Percentiles rank a stretch among this genome's conserved stretches.
phyloP scores from a whole-genome alignment of 2,888 invertebrate species.

The Caradrina clavipalpis region DNA sequence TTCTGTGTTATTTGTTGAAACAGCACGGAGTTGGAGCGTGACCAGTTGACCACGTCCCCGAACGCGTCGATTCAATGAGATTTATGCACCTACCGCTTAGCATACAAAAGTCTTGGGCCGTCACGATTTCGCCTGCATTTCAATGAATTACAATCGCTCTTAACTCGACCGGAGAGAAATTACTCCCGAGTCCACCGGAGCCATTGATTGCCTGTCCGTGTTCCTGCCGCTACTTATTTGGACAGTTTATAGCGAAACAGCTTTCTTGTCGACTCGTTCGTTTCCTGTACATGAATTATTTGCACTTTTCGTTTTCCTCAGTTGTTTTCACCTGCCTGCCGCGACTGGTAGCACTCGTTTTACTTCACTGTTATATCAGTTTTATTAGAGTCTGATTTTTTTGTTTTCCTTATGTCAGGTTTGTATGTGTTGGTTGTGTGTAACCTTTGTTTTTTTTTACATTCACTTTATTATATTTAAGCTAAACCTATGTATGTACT shows the following conservation, averaged over 20 bases:
- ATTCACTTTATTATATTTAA: slow-evolving; percentile 11
- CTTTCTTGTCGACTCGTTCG: slow-evolving; percentile 65
- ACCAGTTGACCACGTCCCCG: slow-evolving; percentile 69
- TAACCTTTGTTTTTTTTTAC: slow-evolving; percentile 20
- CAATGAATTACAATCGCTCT: slow-evolving; percentile 62
- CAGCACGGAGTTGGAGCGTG: slow-evolving; percentile 64
- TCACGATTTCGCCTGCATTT: slow-evolving; percentile 71
- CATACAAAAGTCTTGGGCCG: slow-evolving; percentile 66
- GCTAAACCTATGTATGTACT: not conserved
- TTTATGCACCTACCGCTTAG: slow-evolving; percentile 65
- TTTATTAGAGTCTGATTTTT: slow-evolving; percentile 2
- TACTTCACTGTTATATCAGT: slow-evolving; percentile 28
- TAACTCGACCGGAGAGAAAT: slow-evolving; percentile 62
- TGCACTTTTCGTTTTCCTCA: slow-evolving; percentile 65
- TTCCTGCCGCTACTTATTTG: slow-evolving; percentile 67
- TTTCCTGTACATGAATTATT: slow-evolving; percentile 65
- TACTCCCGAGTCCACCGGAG: slow-evolving; percentile 48
- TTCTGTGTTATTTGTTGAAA: slow-evolving; percentile 52
- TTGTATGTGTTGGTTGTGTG: not conserved
- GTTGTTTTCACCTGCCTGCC: slow-evolving; percentile 47
- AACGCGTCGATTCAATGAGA: slow-evolving; percentile 59
- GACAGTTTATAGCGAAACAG: slow-evolving; percentile 63
- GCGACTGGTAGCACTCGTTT: slow-evolving; percentile 28
- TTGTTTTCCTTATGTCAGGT: slow-evolving; percentile 1
- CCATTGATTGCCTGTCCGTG: slow-evolving; percentile 60